Evolutionary conservation across 1,140 invertebrate genomes (phyloP), one percentile per base, ranked within the genome.

Genomic region (Lanistes nyassanus): DNA sequence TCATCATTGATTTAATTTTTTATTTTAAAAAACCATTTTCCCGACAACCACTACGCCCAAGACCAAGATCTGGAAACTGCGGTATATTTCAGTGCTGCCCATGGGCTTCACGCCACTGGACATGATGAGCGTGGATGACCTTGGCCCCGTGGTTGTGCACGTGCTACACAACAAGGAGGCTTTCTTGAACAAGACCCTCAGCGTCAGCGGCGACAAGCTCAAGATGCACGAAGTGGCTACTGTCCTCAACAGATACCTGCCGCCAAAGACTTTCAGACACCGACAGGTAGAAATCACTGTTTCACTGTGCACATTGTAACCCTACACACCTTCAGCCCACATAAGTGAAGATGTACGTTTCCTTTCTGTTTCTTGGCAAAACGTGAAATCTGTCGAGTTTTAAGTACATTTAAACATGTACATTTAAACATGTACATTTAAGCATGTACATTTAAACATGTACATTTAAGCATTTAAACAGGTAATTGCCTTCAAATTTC

Each of bases 1-100:
- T 29, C 21, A 29, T 26, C 34, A 56, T 95, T 96, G 6, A 29
- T 42, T 29, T 26, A 62, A 56, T 26, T 19, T 19, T 39, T 64
- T 65, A 21, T 16, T n/a, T 7, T 5, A 58, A 58, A 36, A 19
- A 31, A 71, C 13, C 16, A 16, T 26, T 23, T 23, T 55, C 21
- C 39, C 21, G 23, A n/a, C n/a, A n/a, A n/a, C n/a, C n/a, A n/a
- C n/a, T n/a, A n/a, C n/a, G n/a, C n/a, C n/a, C n/a, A n/a, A n/a
- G n/a, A n/a, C n/a, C n/a, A n/a, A n/a, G n/a, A n/a, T n/a, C n/a
- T n/a, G n/a, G n/a, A n/a, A n/a, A n/a, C n/a, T 29, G 6, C 19
- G 26, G 60, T 79, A 53, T 53, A 23, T 71, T 78, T 26, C 74
- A 85, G 84, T 65, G 3, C 80, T 86, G 39, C 86, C 85, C 2